phyloP scores from a whole-genome alignment of 2,797 vertebrate genomes.

The Poeciliopsis gracilis region DNA sequence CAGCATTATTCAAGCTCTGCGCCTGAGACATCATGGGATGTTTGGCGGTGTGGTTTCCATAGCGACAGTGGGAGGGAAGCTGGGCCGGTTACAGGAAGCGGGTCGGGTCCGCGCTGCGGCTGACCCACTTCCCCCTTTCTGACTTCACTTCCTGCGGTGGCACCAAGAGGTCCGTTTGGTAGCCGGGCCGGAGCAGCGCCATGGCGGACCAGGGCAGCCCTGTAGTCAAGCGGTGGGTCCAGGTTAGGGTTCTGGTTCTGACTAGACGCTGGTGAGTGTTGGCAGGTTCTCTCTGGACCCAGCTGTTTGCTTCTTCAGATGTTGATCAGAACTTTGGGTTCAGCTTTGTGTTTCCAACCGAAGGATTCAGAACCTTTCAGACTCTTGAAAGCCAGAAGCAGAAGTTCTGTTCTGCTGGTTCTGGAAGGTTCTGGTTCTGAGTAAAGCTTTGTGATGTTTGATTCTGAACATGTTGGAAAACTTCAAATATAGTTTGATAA shows the following conservation, averaged over 20 bases:
- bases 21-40: neutral
- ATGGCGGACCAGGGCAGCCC: constrained; percentile 29
- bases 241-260: neutral
- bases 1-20: neutral
- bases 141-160: constrained; percentile 23
- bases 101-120: neutral
- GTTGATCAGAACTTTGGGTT: too few relatives aligned
- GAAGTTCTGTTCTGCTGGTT: neutral
- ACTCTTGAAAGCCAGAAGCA: neutral
- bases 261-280: neutral
- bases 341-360: neutral
- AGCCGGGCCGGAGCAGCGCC: constrained; percentile 4
- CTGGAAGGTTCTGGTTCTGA: neutral
- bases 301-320: too few relatives aligned
- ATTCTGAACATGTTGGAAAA: too few relatives aligned
- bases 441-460: neutral
- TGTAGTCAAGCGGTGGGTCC: constrained; percentile 37
- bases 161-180: neutral
- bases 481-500: too few relatives aligned
- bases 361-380: too few relatives aligned
- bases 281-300: too few relatives aligned
- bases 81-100: constrained; percentile 28
- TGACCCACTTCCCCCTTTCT: constrained; percentile 43
- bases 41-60: neutral
- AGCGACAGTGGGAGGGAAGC: constrained; percentile 18